Percentiles rank a stretch among this genome's conserved stretches.
These are phyloP conservation scores for Melozone crissalis DNA, from an alignment of 2,113 vertebrate species.

Conservation along the genomic window DNA sequence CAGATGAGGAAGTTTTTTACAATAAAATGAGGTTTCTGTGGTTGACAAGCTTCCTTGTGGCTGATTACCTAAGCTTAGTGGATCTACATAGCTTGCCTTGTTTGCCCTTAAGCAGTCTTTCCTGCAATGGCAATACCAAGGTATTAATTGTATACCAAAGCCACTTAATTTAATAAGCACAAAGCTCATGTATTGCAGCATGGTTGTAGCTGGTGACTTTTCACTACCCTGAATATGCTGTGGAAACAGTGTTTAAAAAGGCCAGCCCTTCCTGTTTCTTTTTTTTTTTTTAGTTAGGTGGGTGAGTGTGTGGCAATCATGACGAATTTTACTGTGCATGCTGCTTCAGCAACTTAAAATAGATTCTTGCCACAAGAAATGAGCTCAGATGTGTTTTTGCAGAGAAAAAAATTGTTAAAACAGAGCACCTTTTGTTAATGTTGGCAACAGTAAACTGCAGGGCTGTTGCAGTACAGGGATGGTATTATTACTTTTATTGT, in stretches of 20 bases:
- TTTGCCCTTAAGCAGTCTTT: constrained; percentile 46
- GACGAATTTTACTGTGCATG: not conserved
- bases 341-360: constrained; percentile 32
- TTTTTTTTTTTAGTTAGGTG: not conserved
- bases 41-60: constrained; percentile 49
- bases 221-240: not conserved
- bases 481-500: not conserved
- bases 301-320: not conserved
- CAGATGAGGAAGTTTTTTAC: constrained; percentile 44
- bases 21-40: constrained; percentile 60
- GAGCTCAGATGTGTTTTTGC: not conserved
- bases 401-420: not conserved
- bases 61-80: constrained; percentile 42
- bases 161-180: constrained; percentile 56
- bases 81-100: constrained; percentile 22
- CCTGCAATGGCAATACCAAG: constrained; percentile 1
- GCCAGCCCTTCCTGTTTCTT: not conserved
- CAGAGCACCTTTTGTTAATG: not conserved
- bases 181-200: not conserved
- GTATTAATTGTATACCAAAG: constrained; percentile 59
- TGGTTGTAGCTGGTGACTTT: constrained; percentile 12
- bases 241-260: constrained; percentile 5
- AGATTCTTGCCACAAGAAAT: not conserved
- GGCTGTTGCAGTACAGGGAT: not conserved
- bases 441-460: not conserved